These are phyloP conservation scores for Caenorhabditis drosophilae DNA, from an alignment of 2,888 invertebrate species.

Conservation along the genomic window DNA sequence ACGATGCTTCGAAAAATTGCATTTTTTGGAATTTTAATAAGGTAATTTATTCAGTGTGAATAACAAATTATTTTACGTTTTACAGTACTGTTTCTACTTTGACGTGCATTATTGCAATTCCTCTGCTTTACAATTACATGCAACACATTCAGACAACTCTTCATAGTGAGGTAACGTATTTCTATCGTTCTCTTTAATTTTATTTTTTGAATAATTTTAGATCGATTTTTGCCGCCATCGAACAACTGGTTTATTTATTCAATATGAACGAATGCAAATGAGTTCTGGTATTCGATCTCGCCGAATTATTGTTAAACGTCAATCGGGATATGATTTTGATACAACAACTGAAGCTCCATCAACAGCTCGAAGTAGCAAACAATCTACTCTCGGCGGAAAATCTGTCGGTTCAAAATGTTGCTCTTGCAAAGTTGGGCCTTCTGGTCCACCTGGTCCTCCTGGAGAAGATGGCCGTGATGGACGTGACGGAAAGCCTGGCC, in stretches of 20 bases:
- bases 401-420: conserved; percentile 32
- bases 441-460: conserved; percentile 50
- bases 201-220: conserved; percentile 8
- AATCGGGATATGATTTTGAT: conserved; percentile 45
- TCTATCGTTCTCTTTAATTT: background rate
- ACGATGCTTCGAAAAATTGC: conserved; percentile 52
- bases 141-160: conserved; percentile 64
- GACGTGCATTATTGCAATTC: conserved; percentile 64
- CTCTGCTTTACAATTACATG: conserved; percentile 67
- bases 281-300: conserved; percentile 44
- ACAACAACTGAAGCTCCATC: conserved; percentile 12
- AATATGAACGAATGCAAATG: conserved; percentile 52
- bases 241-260: conserved; percentile 51
- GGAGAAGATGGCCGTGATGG: conserved; percentile 54
- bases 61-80: background rate
- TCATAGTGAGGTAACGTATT: conserved; percentile 53
- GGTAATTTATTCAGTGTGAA: conserved; percentile 21
- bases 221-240: conserved; percentile 61
- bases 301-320: conserved; percentile 43
- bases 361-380: conserved; percentile 22
- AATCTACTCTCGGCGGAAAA: conserved; percentile 6
- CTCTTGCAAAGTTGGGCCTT: conserved; percentile 41
- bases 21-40: conserved; percentile 55
- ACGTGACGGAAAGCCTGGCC: conserved; percentile 47
- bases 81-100: conserved; percentile 63